Evolutionary conservation across 1,140 invertebrate genomes (phyloP), one percentile per base, ranked within the genome.

Genomic region (Drosophila pandora): DNA sequence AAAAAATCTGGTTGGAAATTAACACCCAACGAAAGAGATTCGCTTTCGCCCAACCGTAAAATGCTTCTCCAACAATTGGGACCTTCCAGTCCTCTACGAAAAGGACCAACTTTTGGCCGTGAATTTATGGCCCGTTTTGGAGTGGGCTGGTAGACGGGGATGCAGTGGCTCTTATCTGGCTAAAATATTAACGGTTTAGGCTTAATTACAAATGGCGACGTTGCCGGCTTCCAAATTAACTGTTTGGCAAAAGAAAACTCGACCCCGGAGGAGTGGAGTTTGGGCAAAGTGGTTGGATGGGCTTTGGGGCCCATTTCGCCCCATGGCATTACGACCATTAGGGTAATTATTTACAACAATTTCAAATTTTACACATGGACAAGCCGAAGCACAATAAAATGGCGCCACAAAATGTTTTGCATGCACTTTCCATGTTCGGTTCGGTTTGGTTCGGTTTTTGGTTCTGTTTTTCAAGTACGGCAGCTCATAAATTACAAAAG

Each of bases 301-400:
- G 48, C n/a, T 28, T 22, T 13, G 12, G 22, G 32, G 22, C 25
- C 3, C 8, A 53, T 17, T 37, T 30, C 13, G 8, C 17, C 17
- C 17, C 17, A 47, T 28, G 41, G 13, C 28, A n/a, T 37, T 22
- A 9, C 52, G 32, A 54, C 75, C 82, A 87, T 87, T 87, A 88
- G 82, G 79, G 83, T 87, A 88, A 87, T 88, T 88, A 83, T 87
- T 88, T 82, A 83, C 82, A 88, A 88, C 83, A 87, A 88, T 87
- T 87, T 79, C 59, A 87, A 83, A 87, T 87, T 88, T 88, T 88
- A 88, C 82, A 87, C 82, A 87, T 87, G 79, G 79, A 73, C 75
- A 76, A 57, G 57, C 71, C 17, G 65, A 53, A 76, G 77, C 48
- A 88, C 82, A 85, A 81, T 76, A 82, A 81, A 75, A 81, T 67